Percentiles rank a stretch among this genome's conserved stretches.
These are phyloP conservation scores for Ceratina japonica DNA, from an alignment of 1,140 invertebrate species.

Conservation along the genomic window DNA sequence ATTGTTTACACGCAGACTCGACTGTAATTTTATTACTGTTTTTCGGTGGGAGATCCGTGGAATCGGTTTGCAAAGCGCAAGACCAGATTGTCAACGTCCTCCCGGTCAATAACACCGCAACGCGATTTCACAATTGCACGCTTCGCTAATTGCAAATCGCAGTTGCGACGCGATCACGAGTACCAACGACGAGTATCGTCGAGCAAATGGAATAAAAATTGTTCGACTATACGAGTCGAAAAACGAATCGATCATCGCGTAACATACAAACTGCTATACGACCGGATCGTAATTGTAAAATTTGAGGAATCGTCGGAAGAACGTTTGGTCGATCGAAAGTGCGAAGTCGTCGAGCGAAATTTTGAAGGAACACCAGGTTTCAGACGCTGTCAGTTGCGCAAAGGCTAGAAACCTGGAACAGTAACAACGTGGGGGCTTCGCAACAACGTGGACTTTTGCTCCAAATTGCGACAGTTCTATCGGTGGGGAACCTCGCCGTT, in stretches of 20 bases:
- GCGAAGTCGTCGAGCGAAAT: neutral
- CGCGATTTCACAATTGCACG: slow-evolving; percentile 76
- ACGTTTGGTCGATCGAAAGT: neutral
- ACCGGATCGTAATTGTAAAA: no score
- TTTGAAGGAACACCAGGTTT: neutral
- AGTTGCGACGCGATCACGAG: slow-evolving; percentile 60
- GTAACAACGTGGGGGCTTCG: slow-evolving; percentile 26
- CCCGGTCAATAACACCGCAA: slow-evolving; percentile 75
- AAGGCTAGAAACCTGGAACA: slow-evolving; percentile 46
- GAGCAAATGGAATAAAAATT: neutral
- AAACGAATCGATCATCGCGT: no score
- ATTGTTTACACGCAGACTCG: slow-evolving; percentile 17
- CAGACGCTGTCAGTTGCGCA: slow-evolving; percentile 47
- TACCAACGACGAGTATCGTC: slow-evolving; percentile 44
- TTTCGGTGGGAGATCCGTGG: neutral
- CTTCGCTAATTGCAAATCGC: slow-evolving; percentile 75
- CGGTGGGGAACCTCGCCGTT: neutral
- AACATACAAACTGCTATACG: no score
- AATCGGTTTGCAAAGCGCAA: slow-evolving; percentile 42
- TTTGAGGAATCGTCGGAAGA: no score
- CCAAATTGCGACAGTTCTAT: slow-evolving; percentile 54
- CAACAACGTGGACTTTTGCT: slow-evolving; percentile 53
- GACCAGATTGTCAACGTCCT: slow-evolving; percentile 55
- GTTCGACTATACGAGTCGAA: no score
- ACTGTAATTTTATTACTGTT: slow-evolving; percentile 3